Percentiles rank a stretch among this genome's conserved stretches.
phyloP scores from a whole-genome alignment of 1,140 invertebrate species.

The Hesperophylax magnus region DNA sequence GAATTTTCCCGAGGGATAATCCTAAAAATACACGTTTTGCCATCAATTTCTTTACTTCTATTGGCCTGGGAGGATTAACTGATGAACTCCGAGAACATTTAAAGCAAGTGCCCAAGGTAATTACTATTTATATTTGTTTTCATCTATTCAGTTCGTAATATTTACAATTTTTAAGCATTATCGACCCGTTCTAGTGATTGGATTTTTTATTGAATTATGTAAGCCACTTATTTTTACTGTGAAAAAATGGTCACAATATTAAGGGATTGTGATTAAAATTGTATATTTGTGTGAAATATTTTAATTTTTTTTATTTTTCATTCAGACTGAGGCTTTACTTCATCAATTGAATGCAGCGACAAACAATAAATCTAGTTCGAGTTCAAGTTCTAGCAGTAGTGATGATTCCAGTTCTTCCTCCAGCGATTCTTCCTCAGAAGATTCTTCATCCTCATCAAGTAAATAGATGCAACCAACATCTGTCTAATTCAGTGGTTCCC shows the following conservation, averaged over 20 bases:
- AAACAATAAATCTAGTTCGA: slow-evolving; percentile 50
- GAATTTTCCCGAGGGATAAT: slow-evolving; percentile 95
- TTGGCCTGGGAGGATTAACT: slow-evolving; percentile 96
- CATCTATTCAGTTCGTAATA: neutral
- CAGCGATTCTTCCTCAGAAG: slow-evolving; percentile 51
- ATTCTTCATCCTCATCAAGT: slow-evolving; percentile 54
- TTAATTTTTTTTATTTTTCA: neutral
- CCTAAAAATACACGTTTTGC: slow-evolving; percentile 97
- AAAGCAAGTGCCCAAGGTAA: slow-evolving; percentile 83
- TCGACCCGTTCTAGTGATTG: too few species aligned
- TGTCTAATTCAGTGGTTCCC: neutral
- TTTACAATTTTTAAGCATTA: too few species aligned
- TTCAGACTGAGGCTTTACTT: slow-evolving; percentile 61
- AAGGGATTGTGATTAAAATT: too few species aligned
- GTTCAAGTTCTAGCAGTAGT: slow-evolving; percentile 54
- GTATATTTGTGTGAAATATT: too few species aligned
- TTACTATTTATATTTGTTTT: neutral
- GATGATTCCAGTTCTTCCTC: slow-evolving; percentile 45
- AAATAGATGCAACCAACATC: neutral
- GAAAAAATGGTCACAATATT: too few species aligned
- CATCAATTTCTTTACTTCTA: slow-evolving; percentile 99
- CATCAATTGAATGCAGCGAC: slow-evolving; percentile 60
- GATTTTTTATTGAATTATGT: too few species aligned
- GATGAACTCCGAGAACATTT: slow-evolving; percentile 94
- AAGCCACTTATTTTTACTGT: too few species aligned